These are phyloP conservation scores for Daboia siamensis DNA, from an alignment of 2,113 vertebrate genomes.

Conservation along the genomic window DNA sequence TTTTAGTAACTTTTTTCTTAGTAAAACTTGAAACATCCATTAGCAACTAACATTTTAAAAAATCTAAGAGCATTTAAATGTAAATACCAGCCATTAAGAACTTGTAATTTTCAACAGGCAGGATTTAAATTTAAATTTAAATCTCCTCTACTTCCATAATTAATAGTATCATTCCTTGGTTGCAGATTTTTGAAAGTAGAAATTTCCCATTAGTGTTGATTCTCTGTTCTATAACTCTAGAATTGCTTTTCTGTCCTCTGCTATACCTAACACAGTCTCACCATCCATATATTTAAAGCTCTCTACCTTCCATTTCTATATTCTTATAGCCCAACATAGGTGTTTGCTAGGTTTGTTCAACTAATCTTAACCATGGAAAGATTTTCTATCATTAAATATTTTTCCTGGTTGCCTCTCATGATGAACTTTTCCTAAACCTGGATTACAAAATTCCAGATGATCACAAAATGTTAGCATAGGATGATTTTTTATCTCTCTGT, in stretches of 20 bases:
- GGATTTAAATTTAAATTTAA: not conserved
- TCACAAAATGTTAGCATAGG: not conserved
- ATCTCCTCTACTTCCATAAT: too few relatives aligned
- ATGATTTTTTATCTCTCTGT: not conserved
- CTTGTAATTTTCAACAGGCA: not conserved
- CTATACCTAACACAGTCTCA: not conserved
- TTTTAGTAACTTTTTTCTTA: not conserved
- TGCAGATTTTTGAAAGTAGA: not conserved
- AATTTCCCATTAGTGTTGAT: not conserved
- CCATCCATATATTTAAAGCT: not conserved
- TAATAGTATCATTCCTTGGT: not conserved
- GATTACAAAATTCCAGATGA: not conserved
- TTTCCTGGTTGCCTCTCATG: not conserved
- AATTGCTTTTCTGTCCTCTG: not conserved
- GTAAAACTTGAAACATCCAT: not conserved
- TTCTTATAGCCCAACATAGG: not conserved
- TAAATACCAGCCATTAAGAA: not conserved
- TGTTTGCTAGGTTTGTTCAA: not conserved
- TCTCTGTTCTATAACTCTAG: not conserved
- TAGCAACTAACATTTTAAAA: not conserved
- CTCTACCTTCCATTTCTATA: not conserved
- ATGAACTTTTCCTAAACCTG: not conserved
- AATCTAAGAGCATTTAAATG: not conserved
- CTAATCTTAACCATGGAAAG: not conserved
- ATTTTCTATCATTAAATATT: not conserved